A percentile compares a stretch with the other conserved stretches of the same genome.
Conservation (phyloP, 2,888 invertebrate genomes). For the Tanypteryx hageni region DNA sequence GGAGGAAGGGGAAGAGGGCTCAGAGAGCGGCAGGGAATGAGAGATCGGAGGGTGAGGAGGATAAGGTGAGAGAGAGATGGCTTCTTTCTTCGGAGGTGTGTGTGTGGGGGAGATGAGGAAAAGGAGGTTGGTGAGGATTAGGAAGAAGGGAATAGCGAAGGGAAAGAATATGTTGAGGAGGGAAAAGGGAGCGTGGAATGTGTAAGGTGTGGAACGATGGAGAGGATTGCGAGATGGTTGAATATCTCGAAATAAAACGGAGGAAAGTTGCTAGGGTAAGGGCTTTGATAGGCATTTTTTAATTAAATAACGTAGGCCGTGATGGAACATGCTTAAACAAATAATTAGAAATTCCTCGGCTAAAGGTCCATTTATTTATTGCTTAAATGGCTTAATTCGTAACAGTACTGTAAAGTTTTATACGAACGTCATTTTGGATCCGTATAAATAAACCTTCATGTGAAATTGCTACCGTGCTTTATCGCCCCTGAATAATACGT, state of each 20-base stretch:
- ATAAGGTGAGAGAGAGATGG: background rate
- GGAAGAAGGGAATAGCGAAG: constrained; percentile 7
- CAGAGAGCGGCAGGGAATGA: background rate
- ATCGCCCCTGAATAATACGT: too few species aligned
- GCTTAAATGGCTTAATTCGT: too few species aligned
- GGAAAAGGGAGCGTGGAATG: background rate
- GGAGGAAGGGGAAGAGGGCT: background rate
- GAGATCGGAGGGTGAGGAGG: too few species aligned
- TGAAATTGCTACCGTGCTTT: too few species aligned
- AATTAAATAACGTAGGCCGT: background rate
- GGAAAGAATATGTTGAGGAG: background rate
- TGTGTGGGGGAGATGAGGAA: background rate
- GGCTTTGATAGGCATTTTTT: background rate
- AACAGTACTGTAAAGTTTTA: too few species aligned
- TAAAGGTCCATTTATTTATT: too few species aligned
- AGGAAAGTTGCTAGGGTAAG: background rate
- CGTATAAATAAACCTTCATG: too few species aligned
- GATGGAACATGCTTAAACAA: background rate
- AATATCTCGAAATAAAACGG: background rate
- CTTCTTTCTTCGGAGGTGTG: background rate
- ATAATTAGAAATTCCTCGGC: background rate
- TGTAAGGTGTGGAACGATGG: background rate
- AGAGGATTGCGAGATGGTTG: background rate
- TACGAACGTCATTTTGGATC: too few species aligned
- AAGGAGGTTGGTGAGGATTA: background rate